phyloP scores from a whole-genome alignment of 2,797 vertebrate genomes.

The Hydrophis major region DNA sequence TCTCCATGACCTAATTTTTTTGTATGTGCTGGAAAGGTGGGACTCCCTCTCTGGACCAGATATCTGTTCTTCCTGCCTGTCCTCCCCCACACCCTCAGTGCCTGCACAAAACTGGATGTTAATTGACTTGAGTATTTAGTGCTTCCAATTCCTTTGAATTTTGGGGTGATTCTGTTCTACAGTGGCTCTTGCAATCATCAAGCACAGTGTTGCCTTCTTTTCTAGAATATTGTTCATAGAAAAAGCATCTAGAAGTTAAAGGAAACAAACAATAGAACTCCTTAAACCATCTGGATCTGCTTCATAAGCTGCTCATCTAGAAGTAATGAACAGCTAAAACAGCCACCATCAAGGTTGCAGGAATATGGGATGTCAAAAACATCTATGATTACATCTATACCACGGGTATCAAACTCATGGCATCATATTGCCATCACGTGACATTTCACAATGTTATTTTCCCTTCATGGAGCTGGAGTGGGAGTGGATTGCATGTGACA shows the following conservation, averaged over 20 bases:
- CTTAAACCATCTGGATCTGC: background rate
- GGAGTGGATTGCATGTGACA: fast-evolving
- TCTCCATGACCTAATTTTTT: background rate
- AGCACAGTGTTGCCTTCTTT: background rate
- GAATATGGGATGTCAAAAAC: background rate
- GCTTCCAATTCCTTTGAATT: background rate
- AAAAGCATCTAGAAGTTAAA: background rate
- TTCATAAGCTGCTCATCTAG: background rate
- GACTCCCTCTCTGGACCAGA: background rate
- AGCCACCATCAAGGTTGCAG: background rate
- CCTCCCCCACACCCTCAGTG: background rate
- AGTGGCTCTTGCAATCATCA: background rate
- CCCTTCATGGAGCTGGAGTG: too few relatives aligned
- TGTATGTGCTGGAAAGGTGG: background rate
- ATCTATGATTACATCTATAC: background rate
- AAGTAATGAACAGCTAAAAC: background rate
- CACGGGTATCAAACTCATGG: fast-evolving
- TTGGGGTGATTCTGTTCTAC: background rate
- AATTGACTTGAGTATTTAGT: background rate
- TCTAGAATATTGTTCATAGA: background rate
- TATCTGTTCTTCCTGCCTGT: background rate
- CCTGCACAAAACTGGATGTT: background rate
- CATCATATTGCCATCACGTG: too few relatives aligned
- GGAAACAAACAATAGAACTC: background rate
- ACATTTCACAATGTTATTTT: too few relatives aligned